phyloP scores from a whole-genome alignment of 2,797 vertebrate species.

The Tauraco hartlaubi region DNA sequence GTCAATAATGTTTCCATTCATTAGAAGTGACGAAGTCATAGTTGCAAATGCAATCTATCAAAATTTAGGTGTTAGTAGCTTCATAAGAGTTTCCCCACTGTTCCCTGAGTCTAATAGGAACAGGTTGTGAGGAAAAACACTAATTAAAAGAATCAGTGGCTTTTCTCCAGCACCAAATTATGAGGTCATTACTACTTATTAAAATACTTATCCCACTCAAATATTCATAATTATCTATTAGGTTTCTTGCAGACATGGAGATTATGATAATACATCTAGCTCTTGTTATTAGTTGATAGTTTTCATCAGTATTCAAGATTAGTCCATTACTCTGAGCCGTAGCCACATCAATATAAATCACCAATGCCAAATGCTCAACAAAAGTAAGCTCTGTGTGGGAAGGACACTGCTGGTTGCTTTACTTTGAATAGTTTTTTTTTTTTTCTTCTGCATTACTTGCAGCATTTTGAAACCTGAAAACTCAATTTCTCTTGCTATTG shows the following conservation, averaged over 20 bases:
- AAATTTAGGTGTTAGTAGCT: background rate
- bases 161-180: constrained; percentile 35
- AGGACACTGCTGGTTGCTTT: background rate
- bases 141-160: background rate
- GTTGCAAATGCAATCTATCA: background rate
- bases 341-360: constrained; percentile 38
- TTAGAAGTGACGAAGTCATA: background rate
- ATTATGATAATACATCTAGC: background rate
- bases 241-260: background rate
- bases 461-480: constrained; percentile 44
- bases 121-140: background rate
- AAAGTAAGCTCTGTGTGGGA: constrained; percentile 3
- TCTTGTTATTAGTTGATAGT: constrained; percentile 1
- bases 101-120: background rate
- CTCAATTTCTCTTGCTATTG: constrained; percentile 55
- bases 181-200: constrained; percentile 19
- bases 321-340: background rate
- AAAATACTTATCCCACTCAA: constrained; percentile 35
- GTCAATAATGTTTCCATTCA: background rate
- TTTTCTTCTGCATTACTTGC: background rate
- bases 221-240: constrained; percentile 41
- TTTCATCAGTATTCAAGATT: constrained; percentile 41
- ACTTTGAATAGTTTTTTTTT: background rate
- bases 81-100: background rate
- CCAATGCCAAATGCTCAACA: background rate